A percentile compares a stretch with the other conserved stretches of the same genome.
phyloP scores from a whole-genome alignment of 2,113 vertebrate species.

The Megaceryle maxima region DNA sequence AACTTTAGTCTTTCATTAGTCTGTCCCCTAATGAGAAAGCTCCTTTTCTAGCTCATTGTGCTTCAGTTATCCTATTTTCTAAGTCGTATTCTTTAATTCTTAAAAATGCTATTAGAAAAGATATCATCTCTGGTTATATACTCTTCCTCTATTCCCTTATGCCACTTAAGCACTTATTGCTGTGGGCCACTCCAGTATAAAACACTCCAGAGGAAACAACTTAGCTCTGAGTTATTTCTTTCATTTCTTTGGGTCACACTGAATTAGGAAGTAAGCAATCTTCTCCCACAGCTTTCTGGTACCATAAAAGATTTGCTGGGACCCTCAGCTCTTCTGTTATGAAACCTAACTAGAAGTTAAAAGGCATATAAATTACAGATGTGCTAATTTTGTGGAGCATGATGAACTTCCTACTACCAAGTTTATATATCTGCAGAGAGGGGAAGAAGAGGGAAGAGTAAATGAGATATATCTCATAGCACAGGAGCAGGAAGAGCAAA shows the following conservation, averaged over 20 bases:
- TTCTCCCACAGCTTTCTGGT: slow-evolving; percentile 58
- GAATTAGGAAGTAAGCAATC: slow-evolving; percentile 68
- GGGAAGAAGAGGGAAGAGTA: slow-evolving; percentile 17
- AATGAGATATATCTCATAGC: neutral
- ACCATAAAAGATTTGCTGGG: slow-evolving; percentile 61
- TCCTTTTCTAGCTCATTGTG: slow-evolving; percentile 72
- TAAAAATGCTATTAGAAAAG: slow-evolving; percentile 74
- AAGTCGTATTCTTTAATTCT: slow-evolving; percentile 68
- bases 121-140: slow-evolving; percentile 69
- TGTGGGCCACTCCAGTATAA: slow-evolving; percentile 63
- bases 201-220: slow-evolving; percentile 71
- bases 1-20: slow-evolving; percentile 9
- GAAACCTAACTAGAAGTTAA: slow-evolving; percentile 54
- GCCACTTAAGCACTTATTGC: slow-evolving; percentile 76
- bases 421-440: neutral
- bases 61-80: slow-evolving; percentile 68
- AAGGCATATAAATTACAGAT: slow-evolving; percentile 60
- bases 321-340: slow-evolving; percentile 29
- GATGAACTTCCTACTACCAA: slow-evolving; percentile 5
- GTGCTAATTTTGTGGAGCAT: slow-evolving; percentile 37
- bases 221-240: slow-evolving; percentile 70
- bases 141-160: slow-evolving; percentile 67
- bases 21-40: slow-evolving; percentile 58
- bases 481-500: neutral
- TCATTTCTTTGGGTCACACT: slow-evolving; percentile 68